Evolutionary conservation across 2,888 invertebrate species (phyloP), one percentile per base, ranked within the genome.

Genomic region (Lysandra bellargus): DNA sequence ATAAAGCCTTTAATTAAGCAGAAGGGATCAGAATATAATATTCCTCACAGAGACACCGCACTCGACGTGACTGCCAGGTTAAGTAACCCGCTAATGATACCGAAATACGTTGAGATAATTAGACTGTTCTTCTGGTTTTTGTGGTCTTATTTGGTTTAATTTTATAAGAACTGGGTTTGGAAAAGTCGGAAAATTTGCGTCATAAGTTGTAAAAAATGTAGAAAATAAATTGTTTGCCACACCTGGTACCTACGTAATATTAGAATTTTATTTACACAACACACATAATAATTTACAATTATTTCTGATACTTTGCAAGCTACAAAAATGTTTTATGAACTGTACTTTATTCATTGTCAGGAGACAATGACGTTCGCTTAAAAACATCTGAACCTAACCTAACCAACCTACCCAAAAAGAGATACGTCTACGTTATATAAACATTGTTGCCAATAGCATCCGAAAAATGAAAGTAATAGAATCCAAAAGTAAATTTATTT

Each of bases 21-120:
- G 57, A 40, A 57, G 9, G 75, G 60, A 40, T 44, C 74, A 5
- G 75, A 80, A 23, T 23, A 23, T 80, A 78, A 80, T 80, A 79
- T 79, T 78, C 79, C 78, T 78, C 78, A 78, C 79, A 69, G 77
- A 77, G 79, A 79, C 72, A 60, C 60, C 60, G 61, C 79, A 80
- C 79, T 79, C 79, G 12, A 80, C 80, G 80, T 80, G 80, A 79
- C 80, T 79, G 79, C 79, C 73, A 69, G 78, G 73, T 60, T 80
- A 80, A 79, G 60, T 64, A 57, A 76, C 60, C 57, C 77, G 72
- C 72, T 69, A 49, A 75, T 75, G 44, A 78, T 53, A 78, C 79
- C 78, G 53, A 33, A 30, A 23, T 57, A 64, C 73, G 23, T 64
- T 37, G 64, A 49, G 12, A 9, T 64, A 61, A 44, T 75, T 75